Evolutionary conservation across 1,140 invertebrate genomes (phyloP), one percentile per base, ranked within the genome.

Genomic region (Ylistrum balloti): DNA sequence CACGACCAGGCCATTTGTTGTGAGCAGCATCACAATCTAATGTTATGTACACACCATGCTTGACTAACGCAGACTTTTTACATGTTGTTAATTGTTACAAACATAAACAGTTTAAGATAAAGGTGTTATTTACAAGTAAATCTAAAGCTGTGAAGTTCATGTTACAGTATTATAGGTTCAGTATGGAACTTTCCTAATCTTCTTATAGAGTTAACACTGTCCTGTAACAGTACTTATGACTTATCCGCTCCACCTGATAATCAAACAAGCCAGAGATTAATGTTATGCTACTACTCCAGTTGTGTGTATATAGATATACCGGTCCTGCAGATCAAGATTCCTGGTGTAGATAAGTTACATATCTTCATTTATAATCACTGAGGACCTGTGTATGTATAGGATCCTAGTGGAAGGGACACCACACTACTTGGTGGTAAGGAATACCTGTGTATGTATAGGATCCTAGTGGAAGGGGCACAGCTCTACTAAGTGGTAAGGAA

Each of bases 141-240:
- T n/a, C n/a, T n/a, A n/a, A n/a, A n/a, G n/a, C n/a, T n/a, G n/a
- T n/a, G n/a, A n/a, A n/a, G n/a, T n/a, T n/a, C n/a, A n/a, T 38
- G 35, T 38, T 13, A 38, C 35, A 38, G 35, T 38, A 38, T 74
- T 28, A 74, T 13, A 22, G 22, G 56, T 28, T 74, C 56, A 28
- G 56, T 28, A 74, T n/a, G 28, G 56, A 74, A 74, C n/a, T 17
- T n/a, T 74, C 22, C 22, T 74, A 74, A 74, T 74, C 22, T 11
- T 74, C 56, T 74, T 74, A 28, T 7, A 28, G 56, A n/a, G 17
- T 74, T 74, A 74, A 74, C 28, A 0, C 56, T 28, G 56, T 28
- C 56, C 56, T 74, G 56, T 74, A 74, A 74, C n/a, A 74, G 56
- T 74, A 74, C 56, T 74, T 28, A 74, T 74, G 56, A 74, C 56